phyloP scores from a whole-genome alignment of 2,888 invertebrate genomes.

The Deroplatys truncata region DNA sequence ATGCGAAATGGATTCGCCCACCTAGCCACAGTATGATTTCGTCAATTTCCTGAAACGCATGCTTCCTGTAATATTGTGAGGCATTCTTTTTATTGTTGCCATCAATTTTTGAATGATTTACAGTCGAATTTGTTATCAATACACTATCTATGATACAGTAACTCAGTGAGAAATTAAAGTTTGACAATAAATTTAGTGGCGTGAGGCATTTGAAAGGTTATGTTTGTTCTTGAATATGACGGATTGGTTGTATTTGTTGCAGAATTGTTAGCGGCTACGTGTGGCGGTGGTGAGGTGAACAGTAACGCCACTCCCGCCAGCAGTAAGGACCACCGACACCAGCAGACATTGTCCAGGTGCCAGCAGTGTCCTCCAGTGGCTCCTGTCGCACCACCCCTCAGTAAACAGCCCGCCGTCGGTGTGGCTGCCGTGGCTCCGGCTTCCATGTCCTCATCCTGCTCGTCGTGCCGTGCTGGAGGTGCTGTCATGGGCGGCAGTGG shows the following conservation, averaged over 20 bases:
- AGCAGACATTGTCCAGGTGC: background rate
- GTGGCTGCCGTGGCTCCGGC: slow-evolving; percentile 23
- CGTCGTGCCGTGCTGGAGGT: background rate
- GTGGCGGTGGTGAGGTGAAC: slow-evolving; percentile 13
- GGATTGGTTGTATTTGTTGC: background rate
- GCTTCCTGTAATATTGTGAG: too few species aligned
- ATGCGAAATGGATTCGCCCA: too few species aligned
- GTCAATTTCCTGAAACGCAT: too few species aligned
- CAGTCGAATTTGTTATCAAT: too few species aligned
- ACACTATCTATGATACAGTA: too few species aligned
- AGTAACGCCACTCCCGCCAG: background rate
- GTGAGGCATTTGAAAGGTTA: too few species aligned
- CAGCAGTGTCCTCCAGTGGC: background rate
- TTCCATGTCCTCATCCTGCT: background rate
- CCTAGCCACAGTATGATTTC: too few species aligned
- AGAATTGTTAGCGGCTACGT: slow-evolving; percentile 25
- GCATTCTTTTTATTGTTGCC: too few species aligned
- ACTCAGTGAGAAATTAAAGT: too few species aligned
- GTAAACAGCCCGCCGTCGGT: slow-evolving; percentile 25
- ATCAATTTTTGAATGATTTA: too few species aligned
- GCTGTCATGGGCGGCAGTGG: background rate
- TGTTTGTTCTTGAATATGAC: background rate
- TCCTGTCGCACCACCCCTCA: background rate
- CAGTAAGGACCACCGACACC: background rate
- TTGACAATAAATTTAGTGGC: too few species aligned